Conservation (phyloP, 1,140 invertebrate genomes). For the Drosophila carrolli region DNA sequence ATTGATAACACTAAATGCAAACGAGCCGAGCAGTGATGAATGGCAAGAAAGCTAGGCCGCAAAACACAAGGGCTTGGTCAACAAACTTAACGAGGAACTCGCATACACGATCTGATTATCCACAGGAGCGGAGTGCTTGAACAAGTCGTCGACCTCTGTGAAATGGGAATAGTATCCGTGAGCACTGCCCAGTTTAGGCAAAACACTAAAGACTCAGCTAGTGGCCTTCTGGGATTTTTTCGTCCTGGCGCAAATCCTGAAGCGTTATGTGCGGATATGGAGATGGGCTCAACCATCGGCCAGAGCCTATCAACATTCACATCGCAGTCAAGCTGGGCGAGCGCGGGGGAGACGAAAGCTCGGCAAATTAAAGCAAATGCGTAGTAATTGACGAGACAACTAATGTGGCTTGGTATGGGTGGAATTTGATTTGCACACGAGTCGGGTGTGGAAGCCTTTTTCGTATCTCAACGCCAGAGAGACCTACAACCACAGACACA, state of each 20-base stretch:
- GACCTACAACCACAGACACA: slow-evolving; percentile 20
- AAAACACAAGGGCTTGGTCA: slow-evolving; percentile 28
- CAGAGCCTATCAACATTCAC: slow-evolving; percentile 7
- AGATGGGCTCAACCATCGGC: slow-evolving; percentile 7
- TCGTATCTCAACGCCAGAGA: slow-evolving; percentile 14
- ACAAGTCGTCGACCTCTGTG: slow-evolving; percentile 45
- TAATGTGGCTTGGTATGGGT: slow-evolving; percentile 33
- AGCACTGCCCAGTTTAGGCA: not conserved
- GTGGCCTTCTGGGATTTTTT: slow-evolving; percentile 29
- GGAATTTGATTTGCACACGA: slow-evolving; percentile 36
- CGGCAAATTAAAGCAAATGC: slow-evolving; percentile 60
- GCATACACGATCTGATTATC: slow-evolving; percentile 34
- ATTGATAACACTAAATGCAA: slow-evolving; percentile 21
- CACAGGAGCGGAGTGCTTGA: not conserved
- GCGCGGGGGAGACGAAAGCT: slow-evolving; percentile 9
- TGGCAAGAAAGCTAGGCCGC: slow-evolving; percentile 27
- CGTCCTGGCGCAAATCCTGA: slow-evolving; percentile 50
- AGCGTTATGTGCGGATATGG: slow-evolving; percentile 20
- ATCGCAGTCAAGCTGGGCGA: not conserved
- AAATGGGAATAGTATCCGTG: slow-evolving; percentile 12
- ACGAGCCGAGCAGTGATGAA: slow-evolving; percentile 46
- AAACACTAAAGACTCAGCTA: not conserved
- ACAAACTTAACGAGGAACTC: slow-evolving; percentile 44
- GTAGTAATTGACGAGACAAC: slow-evolving; percentile 60
- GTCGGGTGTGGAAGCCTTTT: not conserved